Base-by-base conservation (phyloP, 2,888 invertebrate species). In the Dusona sp. region DNA sequence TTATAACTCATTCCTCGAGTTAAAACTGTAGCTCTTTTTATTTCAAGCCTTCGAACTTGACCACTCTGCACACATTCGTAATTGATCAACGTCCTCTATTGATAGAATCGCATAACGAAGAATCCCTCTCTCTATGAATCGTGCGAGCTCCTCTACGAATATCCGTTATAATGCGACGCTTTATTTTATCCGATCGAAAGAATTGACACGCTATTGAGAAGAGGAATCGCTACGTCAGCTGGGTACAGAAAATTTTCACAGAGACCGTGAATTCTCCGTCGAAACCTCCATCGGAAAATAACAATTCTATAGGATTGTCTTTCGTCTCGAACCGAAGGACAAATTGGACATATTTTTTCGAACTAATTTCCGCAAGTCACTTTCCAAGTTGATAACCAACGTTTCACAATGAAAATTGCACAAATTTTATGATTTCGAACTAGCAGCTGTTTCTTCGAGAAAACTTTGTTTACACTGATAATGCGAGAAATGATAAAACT, bases 1-100 rank as follows among this genome's bases (percentile, higher is more conserved):
- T 19, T n/a, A 7, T 13, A n/a, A n/a, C 1, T 51, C n/a, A n/a
- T n/a, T 19, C 51, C n/a, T n/a, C 0, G 36, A 67, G 19, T 19
- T 19, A 11, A 22, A 36, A n/a, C 42, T 22, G 67, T 11, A 22
- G 67, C 38, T 54, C 67, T 16, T 67, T 22, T 6, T 38, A 48
- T 78, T 38, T 67, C 67, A 54, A 78, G 67, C 67, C 67, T 54
- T 36, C 22, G 19, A 54, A 19, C 42, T 42, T 57, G 54, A 68
- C 51, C 36, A 7, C 51, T 9, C 25, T 36, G 25, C 36, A 45
- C 38, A 22, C n/a, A 65, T 33, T 48, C 61, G 29, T 36, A 33
- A 77, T 67, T 67, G 64, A 75, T 75, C 75, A 64, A n/a, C 11
- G 75, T 29, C 64, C 54, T 19, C 25, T 64, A 45, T 77, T 65